Evolutionary conservation across 2,113 vertebrate genomes (phyloP), one percentile per base, ranked within the genome.

Genomic region (Rhinichthys klamathensis): DNA sequence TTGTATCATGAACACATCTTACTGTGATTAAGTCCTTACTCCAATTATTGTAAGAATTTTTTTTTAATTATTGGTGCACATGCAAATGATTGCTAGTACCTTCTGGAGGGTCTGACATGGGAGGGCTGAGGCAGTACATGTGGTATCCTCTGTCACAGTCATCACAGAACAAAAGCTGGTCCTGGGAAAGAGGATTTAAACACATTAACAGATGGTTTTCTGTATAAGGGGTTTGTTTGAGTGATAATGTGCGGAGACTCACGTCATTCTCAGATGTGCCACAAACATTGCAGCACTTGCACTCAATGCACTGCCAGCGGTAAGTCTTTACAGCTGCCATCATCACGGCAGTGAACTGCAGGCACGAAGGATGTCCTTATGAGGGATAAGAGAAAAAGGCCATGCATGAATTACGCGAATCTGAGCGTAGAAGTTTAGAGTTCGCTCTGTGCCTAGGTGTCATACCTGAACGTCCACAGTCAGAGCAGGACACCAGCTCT

Each of bases 231-330:
- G 27, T 67, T 67, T 25, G 38, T 73, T 25, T 44, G 41, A 72
- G 7, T 21, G 65, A 70, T 70, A 21, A 25, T 73, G 25, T 51
- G 6, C 27, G 46, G 25, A 51, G 13, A 90, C 97, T 95, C 91
- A 99, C 97, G 0, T 98, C 97, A 0, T 99, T 99, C 93, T 99
- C 97, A 0, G 97, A 99, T 51, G 97, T 98, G 80, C 98, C 98
- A 0, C 98, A 99, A 87, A 99, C 96, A 58, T 99, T 99, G 92
- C 98, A 99, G 93, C 98, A 99, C 88, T 99, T 99, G 96, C 97
- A 98, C 93, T 99, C 98, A 11, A 99, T 99, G 92, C 97, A 98
- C 87, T 98, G 97, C 97, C 98, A 99, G 92, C 97, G 98, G 87
- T 98, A 99, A 0, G 97, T 99, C 94, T 99, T 99, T 86, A 99